Evolutionary conservation across 1,140 invertebrate genomes (phyloP).

Genomic region (Drosophila sulfurigaster): DNA sequence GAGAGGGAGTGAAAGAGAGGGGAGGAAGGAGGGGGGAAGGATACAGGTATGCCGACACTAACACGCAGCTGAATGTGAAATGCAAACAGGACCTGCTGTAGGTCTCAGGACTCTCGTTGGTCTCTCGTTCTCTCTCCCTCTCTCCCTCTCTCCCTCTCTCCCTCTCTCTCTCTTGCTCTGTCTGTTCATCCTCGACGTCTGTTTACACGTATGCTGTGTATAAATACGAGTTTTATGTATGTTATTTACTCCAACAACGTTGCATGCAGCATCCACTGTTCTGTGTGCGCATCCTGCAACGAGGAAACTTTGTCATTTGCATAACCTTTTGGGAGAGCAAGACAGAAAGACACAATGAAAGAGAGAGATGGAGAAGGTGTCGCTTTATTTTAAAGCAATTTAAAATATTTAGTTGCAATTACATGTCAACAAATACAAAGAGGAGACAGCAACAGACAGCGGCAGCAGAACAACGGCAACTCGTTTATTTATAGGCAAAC

Average conservation of each 20-base stretch:
- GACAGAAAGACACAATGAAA: neutral
- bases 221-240: conserved; percentile 82
- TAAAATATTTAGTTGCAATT: conserved; percentile 83
- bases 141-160: neutral
- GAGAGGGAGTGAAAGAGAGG: neutral
- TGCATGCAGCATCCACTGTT: conserved; percentile 46
- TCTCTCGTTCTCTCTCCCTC: neutral
- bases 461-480: conserved; percentile 42
- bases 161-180: neutral
- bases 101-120: conserved; percentile 3
- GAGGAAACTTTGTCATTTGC: conserved; percentile 77
- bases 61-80: conserved; percentile 81
- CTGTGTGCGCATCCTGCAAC: conserved; percentile 45
- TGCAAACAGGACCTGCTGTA: conserved; percentile 68
- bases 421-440: conserved; percentile 78
- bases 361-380: conserved; percentile 4
- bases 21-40: conserved; percentile 29
- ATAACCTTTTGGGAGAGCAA: conserved; percentile 65
- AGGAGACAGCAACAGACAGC: conserved; percentile 22
- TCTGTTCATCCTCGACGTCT: conserved; percentile 7
- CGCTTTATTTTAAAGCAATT: conserved; percentile 83
- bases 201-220: conserved; percentile 79
- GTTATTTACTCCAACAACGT: conserved; percentile 82
- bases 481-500: conserved; percentile 69
- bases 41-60: conserved; percentile 69